These are phyloP conservation scores for Lamproptera curius DNA, from an alignment of 2,888 invertebrate species.

Conservation along the genomic window DNA sequence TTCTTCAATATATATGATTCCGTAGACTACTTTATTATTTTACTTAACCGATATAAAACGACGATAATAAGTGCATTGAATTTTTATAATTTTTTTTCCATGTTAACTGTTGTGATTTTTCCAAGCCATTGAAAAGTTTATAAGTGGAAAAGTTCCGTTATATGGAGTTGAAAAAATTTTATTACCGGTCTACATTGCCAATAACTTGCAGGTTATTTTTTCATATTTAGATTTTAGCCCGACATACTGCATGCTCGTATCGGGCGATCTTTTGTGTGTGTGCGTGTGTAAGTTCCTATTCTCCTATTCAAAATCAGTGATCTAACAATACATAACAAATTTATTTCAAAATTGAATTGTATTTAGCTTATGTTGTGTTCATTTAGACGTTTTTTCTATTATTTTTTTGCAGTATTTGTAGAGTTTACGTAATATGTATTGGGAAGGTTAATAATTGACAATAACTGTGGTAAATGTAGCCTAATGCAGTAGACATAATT, in stretches of 20 bases:
- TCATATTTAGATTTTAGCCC: neutral
- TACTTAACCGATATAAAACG: too few relatives aligned
- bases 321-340: neutral
- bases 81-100: too few relatives aligned
- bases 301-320: neutral
- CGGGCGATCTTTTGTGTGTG: too few relatives aligned
- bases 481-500: neutral
- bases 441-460: neutral
- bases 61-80: too few relatives aligned
- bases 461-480: constrained; percentile 14
- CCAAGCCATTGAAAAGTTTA: too few relatives aligned
- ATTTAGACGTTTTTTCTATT: neutral
- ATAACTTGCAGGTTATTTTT: constrained; percentile 13
- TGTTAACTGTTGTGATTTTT: too few relatives aligned
- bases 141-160: too few relatives aligned
- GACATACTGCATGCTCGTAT: constrained; percentile 5
- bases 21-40: too few relatives aligned
- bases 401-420: neutral
- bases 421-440: neutral
- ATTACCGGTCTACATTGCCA: too few relatives aligned
- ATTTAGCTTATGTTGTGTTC: neutral
- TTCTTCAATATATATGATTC: too few relatives aligned
- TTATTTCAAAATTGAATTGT: neutral
- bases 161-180: neutral
- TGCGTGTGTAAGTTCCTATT: neutral